phyloP scores from a whole-genome alignment of 2,797 vertebrate species.

The Serranus cabrilla region DNA sequence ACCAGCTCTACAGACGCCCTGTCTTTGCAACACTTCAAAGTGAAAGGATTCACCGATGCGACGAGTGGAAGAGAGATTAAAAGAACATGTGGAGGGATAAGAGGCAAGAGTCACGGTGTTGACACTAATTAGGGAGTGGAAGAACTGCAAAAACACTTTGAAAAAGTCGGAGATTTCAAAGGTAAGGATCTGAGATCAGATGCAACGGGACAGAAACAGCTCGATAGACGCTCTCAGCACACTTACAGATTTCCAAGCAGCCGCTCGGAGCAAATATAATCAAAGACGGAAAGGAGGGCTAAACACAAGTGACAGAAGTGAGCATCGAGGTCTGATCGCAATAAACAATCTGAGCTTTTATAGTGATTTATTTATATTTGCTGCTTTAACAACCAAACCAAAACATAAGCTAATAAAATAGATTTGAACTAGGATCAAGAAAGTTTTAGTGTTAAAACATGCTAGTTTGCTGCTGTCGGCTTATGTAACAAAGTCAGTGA shows the following conservation, averaged over 20 bases:
- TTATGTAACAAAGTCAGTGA: no score
- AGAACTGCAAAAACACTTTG: slow-evolving; percentile 23
- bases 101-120: slow-evolving; percentile 35
- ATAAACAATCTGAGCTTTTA: not conserved
- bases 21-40: slow-evolving; percentile 29
- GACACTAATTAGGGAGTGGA: slow-evolving; percentile 59
- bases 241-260: slow-evolving; percentile 21
- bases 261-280: slow-evolving; percentile 23
- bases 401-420: not conserved
- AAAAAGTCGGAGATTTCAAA: slow-evolving; percentile 60
- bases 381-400: not conserved
- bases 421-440: not conserved
- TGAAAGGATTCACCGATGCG: slow-evolving; percentile 20
- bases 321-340: no score
- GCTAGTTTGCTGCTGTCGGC: no score
- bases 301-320: slow-evolving; percentile 2
- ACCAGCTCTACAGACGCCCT: not conserved
- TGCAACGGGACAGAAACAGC: slow-evolving; percentile 44
- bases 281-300: slow-evolving; percentile 20
- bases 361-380: not conserved
- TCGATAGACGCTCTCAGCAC: slow-evolving; percentile 32
- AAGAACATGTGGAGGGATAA: slow-evolving; percentile 25
- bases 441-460: no score
- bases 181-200: slow-evolving; percentile 55
- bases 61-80: slow-evolving; percentile 26